Conservation (phyloP, 2,888 invertebrate species). For the Cryptocephalus primarius region DNA sequence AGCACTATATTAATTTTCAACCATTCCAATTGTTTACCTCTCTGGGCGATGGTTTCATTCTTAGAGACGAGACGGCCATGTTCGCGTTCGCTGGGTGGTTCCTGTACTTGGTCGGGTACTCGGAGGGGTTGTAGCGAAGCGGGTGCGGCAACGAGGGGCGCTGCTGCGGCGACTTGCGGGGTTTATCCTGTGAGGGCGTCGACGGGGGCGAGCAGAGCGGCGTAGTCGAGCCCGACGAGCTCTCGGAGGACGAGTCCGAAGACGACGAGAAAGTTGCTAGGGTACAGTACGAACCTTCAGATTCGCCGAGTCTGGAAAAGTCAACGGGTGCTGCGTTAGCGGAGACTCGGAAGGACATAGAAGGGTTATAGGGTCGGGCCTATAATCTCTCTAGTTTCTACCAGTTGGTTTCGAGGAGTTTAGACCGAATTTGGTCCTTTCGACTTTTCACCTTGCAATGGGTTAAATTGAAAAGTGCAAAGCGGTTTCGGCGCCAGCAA, state of each 20-base stretch:
- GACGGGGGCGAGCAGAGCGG: conserved; percentile 11
- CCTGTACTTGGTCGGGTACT: conserved; percentile 18
- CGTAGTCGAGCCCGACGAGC: conserved; percentile 13
- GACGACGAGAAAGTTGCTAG: conserved; percentile 41
- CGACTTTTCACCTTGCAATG: no score
- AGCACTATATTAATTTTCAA: no score
- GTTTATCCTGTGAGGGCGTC: conserved; percentile 28
- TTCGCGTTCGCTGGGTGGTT: conserved; percentile 16
- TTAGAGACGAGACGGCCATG: conserved; percentile 23
- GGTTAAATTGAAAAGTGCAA: no score
- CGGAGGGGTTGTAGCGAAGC: conserved; percentile 13
- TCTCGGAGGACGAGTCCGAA: conserved; percentile 18
- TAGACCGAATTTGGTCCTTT: no score
- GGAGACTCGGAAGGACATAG: no score
- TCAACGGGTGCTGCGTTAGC: no score
- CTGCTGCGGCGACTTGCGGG: conserved; percentile 1
- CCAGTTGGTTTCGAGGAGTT: no score
- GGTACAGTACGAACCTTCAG: conserved; percentile 51
- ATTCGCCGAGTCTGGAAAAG: conserved; percentile 45
- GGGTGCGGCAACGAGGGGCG: conserved; percentile 16
- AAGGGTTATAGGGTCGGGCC: no score
- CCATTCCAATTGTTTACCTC: conserved; percentile 20
- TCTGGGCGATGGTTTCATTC: conserved; percentile 31
- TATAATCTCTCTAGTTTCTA: no score
- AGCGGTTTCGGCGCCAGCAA: no score